phyloP scores from a whole-genome alignment of 2,797 vertebrate genomes.

The Thamnophis elegans region DNA sequence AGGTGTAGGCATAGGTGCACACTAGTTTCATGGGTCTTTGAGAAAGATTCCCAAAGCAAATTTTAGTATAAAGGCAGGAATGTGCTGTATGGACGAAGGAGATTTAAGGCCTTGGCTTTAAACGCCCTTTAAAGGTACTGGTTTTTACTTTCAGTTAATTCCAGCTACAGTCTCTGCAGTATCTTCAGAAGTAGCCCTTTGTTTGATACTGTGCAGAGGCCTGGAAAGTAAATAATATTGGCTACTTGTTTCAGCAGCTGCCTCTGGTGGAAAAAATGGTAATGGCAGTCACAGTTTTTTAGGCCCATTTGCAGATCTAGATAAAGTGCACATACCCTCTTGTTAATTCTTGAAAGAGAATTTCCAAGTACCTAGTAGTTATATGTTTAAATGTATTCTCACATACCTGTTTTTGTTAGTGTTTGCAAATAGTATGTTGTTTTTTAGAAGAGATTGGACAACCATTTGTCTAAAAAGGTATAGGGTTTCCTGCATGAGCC shows the following conservation, averaged over 20 bases:
- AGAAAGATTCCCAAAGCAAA: background rate
- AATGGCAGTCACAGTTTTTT: background rate
- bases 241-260: background rate
- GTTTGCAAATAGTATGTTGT: background rate
- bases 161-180: background rate
- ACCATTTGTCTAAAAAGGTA: too few relatives aligned
- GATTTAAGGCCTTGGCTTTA: too few relatives aligned
- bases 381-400: background rate
- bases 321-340: background rate
- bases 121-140: background rate
- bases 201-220: background rate
- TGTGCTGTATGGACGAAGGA: background rate
- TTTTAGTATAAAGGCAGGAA: background rate
- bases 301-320: background rate
- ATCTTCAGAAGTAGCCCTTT: background rate
- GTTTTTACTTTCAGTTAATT: background rate
- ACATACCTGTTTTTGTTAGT: background rate
- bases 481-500: too few relatives aligned
- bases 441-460: background rate
- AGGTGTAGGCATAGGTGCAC: background rate
- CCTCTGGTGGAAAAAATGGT: background rate
- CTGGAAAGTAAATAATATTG: background rate
- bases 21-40: background rate
- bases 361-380: background rate
- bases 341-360: background rate